A percentile compares a stretch with the other conserved stretches of the same genome.
Conservation (phyloP, 2,113 vertebrate species). For the Cyphomyrus plagiostoma region DNA sequence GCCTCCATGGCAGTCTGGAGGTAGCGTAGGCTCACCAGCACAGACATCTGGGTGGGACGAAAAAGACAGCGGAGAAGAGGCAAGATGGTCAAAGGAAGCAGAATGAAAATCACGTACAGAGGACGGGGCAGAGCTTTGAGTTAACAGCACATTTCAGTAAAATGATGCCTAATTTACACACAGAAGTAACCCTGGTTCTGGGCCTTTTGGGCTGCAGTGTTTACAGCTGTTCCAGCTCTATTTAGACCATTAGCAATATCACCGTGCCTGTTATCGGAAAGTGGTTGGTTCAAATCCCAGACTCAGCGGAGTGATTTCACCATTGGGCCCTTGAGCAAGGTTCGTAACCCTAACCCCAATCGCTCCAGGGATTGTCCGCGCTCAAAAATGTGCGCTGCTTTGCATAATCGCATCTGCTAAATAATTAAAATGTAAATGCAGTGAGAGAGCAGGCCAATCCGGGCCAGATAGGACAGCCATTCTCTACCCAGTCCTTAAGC, state of each 20-base stretch:
- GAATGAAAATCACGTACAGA: not conserved
- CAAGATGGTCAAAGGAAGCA: too few relatives aligned
- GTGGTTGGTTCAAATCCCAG: not conserved
- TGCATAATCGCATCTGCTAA: not conserved
- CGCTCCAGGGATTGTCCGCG: too few relatives aligned
- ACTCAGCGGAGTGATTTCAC: not conserved
- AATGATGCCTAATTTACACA: not conserved
- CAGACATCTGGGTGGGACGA: slow-evolving; percentile 48
- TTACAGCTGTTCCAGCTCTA: not conserved
- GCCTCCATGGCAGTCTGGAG: slow-evolving; percentile 75
- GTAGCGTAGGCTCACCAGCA: slow-evolving; percentile 73
- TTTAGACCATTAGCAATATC: not conserved
- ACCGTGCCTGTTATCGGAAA: not conserved
- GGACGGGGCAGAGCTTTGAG: not conserved
- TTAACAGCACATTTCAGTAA: not conserved
- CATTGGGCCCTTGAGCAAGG: not conserved
- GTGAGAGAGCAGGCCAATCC: not conserved
- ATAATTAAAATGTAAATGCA: not conserved
- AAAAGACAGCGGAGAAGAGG: not conserved
- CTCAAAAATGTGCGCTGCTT: not conserved
- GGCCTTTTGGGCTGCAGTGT: not conserved
- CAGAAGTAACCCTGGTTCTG: not conserved
- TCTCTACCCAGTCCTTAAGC: not conserved
- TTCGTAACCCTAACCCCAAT: not conserved
- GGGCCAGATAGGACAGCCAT: not conserved